A percentile compares a stretch with the other conserved stretches of the same genome.
These are phyloP conservation scores for Coregonus suidteri DNA, from an alignment of 2,797 vertebrate genomes.

Conservation along the genomic window DNA sequence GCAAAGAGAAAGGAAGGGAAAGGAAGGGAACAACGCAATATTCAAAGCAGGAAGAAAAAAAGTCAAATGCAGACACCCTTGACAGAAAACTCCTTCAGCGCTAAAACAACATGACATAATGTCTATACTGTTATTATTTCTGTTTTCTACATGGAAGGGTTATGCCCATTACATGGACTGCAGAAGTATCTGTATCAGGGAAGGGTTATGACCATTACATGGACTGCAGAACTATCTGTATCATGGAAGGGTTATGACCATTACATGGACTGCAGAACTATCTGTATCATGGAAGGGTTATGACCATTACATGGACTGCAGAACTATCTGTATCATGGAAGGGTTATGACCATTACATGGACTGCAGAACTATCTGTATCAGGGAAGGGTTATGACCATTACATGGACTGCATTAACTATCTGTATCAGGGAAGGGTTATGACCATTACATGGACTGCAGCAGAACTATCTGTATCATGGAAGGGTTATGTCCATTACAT, in stretches of 20 bases:
- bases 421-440: neutral
- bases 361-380: too few relatives aligned
- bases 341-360: neutral
- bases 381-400: neutral
- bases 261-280: neutral
- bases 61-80: conserved; percentile 4
- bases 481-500: neutral
- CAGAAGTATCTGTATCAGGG: neutral
- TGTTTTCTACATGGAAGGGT: neutral
- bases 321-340: neutral
- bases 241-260: neutral
- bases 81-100: neutral
- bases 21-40: neutral
- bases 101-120: neutral
- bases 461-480: neutral
- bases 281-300: neutral
- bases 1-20: conserved; percentile 5
- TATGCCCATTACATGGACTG: neutral
- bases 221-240: too few relatives aligned
- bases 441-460: neutral
- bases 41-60: neutral
- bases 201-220: neutral
- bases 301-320: neutral
- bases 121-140: neutral
- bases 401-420: neutral